Percentiles rank a stretch among this genome's conserved stretches.
Evolutionary conservation across 2,797 vertebrate genomes (phyloP).

Genomic region (Adelosebastes latens): DNA sequence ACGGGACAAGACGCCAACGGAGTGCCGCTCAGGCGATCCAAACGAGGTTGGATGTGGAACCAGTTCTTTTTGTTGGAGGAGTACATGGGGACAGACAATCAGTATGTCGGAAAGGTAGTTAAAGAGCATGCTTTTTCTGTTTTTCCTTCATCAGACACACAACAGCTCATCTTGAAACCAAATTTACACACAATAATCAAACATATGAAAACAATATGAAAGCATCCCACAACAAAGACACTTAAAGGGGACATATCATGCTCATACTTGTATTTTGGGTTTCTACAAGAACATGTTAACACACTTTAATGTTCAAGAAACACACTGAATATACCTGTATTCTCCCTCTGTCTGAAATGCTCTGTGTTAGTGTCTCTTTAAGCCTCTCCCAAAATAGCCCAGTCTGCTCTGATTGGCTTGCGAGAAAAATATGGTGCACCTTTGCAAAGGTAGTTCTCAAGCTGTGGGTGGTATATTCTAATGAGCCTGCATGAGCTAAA

Average conservation of each 20-base stretch:
- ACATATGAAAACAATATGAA: neutral
- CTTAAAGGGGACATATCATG: neutral
- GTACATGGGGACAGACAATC: constrained; percentile 91
- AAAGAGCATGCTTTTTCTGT: neutral
- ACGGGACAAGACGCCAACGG: constrained; percentile 82
- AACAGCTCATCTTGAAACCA: neutral
- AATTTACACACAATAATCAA: neutral
- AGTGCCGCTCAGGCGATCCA: constrained; percentile 87
- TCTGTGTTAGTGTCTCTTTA: neutral
- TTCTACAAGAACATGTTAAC: neutral
- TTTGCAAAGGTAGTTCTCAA: too few species aligned
- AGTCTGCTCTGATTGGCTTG: neutral
- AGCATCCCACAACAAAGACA: neutral
- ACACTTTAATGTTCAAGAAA: neutral
- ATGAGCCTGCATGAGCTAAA: neutral
- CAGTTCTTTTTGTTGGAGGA: constrained; percentile 97
- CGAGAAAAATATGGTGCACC: too few species aligned
- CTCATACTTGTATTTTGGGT: neutral
- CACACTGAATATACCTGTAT: neutral
- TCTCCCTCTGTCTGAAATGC: neutral
- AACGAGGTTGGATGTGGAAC: constrained; percentile 99
- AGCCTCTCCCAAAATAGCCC: neutral
- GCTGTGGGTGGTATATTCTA: too few species aligned
- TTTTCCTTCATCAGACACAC: neutral
- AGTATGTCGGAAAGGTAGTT: constrained; percentile 94